Percentiles rank a stretch among this genome's conserved stretches.
Evolutionary conservation across 2,888 invertebrate genomes (phyloP).

Genomic region (Allolobophora icterica): DNA sequence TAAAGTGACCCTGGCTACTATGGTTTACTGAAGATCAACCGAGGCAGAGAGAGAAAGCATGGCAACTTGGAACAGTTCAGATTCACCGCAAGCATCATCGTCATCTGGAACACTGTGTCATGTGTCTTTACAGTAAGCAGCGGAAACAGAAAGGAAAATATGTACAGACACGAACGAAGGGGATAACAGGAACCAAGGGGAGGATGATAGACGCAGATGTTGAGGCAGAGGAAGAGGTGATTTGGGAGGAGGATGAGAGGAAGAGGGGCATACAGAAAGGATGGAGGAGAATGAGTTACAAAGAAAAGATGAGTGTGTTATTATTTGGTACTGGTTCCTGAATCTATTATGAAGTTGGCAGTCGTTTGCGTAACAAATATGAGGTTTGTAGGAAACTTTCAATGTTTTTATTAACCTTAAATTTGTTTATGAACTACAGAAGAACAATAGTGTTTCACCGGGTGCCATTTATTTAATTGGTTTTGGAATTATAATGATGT

Average conservation of each 20-base stretch:
- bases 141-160: not conserved
- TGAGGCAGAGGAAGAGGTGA: not conserved
- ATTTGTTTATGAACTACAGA: not conserved
- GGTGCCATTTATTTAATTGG: not conserved
- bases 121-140: not conserved
- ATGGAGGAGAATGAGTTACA: not conserved
- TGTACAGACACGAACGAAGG: not conserved
- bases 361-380: too few species aligned
- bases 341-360: too few species aligned
- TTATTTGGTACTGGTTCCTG: too few species aligned
- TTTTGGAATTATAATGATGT: not conserved
- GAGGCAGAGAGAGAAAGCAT: not conserved
- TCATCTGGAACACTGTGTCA: constrained; percentile 10
- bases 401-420: not conserved
- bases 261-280: not conserved
- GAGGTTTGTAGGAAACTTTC: too few species aligned
- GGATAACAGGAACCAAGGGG: not conserved
- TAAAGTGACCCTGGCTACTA: not conserved
- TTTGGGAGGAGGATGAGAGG: too few species aligned
- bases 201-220: not conserved
- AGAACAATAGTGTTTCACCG: not conserved
- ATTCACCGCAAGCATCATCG: not conserved
- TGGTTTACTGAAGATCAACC: constrained; percentile 11
- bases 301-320: not conserved
- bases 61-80: constrained; percentile 19